phyloP scores from a whole-genome alignment of 1,140 invertebrate genomes.

The Cotesia glomerata region DNA sequence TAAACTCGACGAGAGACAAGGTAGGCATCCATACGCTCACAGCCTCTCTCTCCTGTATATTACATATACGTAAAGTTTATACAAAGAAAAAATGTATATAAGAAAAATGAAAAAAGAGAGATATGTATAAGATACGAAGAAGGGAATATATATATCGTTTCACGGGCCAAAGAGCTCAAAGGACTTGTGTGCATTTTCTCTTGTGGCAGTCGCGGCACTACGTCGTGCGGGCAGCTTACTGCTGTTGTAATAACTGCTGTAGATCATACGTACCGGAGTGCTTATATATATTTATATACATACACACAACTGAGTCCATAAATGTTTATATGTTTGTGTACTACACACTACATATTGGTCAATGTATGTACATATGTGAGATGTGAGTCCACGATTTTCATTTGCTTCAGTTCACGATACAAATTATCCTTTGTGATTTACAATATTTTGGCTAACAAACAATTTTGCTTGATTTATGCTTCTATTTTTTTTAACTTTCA shows the following conservation, averaged over 20 bases:
- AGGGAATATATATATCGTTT: conserved; percentile 45
- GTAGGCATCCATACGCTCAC: neutral
- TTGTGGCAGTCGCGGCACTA: conserved; percentile 35
- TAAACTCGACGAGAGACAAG: conserved; percentile 1
- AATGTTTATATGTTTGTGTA: neutral
- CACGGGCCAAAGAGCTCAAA: conserved; percentile 43
- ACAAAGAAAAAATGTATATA: neutral
- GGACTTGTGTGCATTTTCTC: conserved; percentile 34
- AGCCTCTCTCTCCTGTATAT: neutral
- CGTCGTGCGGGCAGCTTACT: conserved; percentile 29
- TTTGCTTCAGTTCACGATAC: neutral
- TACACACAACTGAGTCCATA: neutral
- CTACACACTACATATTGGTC: conserved; percentile 32
- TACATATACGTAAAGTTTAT: no score
- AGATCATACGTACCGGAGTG: conserved; percentile 41
- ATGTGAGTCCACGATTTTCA: conserved; percentile 18
- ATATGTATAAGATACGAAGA: neutral
- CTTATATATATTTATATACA: conserved; percentile 18
- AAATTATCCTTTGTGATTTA: neutral
- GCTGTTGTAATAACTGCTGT: conserved; percentile 52
- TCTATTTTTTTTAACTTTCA: neutral
- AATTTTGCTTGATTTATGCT: neutral
- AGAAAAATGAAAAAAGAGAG: neutral
- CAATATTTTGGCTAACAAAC: neutral
- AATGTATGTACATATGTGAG: conserved; percentile 8